Percentiles rank a stretch among this genome's conserved stretches.
Evolutionary conservation across 2,113 vertebrate genomes (phyloP).

Genomic region (Meles meles): DNA sequence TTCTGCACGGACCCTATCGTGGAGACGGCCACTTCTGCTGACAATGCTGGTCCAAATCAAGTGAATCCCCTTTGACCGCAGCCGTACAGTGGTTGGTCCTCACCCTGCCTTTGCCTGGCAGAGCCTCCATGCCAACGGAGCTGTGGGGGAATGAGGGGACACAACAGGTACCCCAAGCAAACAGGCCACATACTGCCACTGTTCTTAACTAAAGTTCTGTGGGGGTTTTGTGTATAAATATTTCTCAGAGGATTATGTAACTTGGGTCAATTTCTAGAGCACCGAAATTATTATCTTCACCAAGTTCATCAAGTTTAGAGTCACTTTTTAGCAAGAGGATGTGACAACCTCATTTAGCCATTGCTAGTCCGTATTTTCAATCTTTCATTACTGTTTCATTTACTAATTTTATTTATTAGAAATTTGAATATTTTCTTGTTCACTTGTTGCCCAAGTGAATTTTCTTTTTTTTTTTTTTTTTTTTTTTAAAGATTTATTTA

Average conservation of each 20-base stretch:
- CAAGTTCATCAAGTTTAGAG: not conserved
- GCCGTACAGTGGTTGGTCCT: not conserved
- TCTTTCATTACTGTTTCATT: not conserved
- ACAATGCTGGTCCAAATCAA: not conserved
- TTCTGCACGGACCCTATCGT: not conserved
- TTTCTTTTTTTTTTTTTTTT: too few relatives aligned
- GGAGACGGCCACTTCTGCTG: not conserved
- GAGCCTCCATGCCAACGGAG: not conserved
- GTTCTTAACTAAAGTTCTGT: not conserved
- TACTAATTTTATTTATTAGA: not conserved
- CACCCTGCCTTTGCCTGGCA: not conserved
- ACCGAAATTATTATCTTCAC: not conserved
- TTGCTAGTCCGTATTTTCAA: not conserved
- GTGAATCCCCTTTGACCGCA: not conserved
- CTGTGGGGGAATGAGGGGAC: not conserved
- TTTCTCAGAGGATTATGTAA: not conserved
- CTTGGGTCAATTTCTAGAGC: not conserved
- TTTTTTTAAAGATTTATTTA: too few relatives aligned
- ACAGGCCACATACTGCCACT: not conserved
- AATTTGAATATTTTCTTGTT: not conserved
- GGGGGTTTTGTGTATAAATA: not conserved
- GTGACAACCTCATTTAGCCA: not conserved
- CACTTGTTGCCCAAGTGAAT: not conserved
- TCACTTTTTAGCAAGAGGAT: not conserved
- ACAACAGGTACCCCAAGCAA: not conserved